Conservation (phyloP, 2,888 invertebrate species). For the Leucoma salicis region DNA sequence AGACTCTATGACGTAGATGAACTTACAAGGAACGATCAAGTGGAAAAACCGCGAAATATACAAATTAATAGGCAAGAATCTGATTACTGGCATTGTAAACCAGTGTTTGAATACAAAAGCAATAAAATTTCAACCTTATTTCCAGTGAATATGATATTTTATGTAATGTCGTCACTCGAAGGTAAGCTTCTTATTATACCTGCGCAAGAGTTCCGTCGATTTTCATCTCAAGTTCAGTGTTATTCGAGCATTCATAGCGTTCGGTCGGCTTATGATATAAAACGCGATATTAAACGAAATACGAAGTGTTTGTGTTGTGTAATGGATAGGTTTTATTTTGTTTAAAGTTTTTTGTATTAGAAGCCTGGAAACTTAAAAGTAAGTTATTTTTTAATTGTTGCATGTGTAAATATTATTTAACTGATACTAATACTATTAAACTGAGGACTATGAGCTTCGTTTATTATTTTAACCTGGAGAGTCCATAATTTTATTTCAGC, state of each 20-base stretch:
- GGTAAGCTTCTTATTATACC: conserved; percentile 41
- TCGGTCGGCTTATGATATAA: conserved; percentile 40
- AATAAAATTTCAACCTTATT: conserved; percentile 21
- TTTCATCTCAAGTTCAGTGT: conserved; percentile 68
- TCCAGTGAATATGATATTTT: background rate
- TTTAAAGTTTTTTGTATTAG: conserved; percentile 26
- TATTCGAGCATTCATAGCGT: conserved; percentile 47
- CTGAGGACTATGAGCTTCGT: no score
- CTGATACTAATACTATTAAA: no score
- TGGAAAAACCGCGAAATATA: conserved; percentile 44
- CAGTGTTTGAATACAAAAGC: conserved; percentile 1
- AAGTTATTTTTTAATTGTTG: conserved; percentile 6
- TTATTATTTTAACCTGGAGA: no score
- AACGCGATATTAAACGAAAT: conserved; percentile 33
- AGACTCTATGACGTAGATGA: conserved; percentile 1
- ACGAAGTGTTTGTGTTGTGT: conserved; percentile 42
- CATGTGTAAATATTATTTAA: conserved; percentile 7
- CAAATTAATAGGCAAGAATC: conserved; percentile 29
- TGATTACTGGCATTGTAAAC: conserved; percentile 9
- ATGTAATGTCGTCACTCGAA: conserved; percentile 30
- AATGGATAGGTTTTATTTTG: conserved; percentile 31
- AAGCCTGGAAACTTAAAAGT: conserved; percentile 18
- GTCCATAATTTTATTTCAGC: no score
- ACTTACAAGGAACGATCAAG: conserved; percentile 5
- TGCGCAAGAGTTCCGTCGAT: conserved; percentile 43